Conservation (phyloP, 2,888 invertebrate genomes). For the Ophion ellenae region DNA sequence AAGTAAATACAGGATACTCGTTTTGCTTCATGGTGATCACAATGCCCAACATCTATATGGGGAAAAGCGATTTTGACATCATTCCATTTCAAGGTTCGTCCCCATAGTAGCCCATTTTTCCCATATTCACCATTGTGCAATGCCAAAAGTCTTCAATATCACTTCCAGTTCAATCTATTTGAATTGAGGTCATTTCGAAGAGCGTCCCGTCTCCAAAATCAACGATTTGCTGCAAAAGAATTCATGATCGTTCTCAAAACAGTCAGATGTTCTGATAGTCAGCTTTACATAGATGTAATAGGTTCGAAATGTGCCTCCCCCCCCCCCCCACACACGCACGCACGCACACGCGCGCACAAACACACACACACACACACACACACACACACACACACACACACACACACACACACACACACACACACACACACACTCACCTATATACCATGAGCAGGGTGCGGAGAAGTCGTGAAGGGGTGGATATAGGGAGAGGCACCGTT, state of each 20-base stretch:
- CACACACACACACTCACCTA: neutral
- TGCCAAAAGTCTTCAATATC: neutral
- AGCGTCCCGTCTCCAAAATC: neutral
- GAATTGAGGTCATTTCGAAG: neutral
- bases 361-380: neutral
- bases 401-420: neutral
- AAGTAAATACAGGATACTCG: conserved; percentile 11
- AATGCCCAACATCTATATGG: neutral
- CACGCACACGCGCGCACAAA: neutral
- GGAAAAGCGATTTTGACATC: neutral
- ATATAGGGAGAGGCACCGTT: conserved; percentile 62
- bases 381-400: neutral
- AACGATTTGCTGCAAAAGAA: neutral
- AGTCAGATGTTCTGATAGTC: neutral
- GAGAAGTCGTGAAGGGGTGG: conserved; percentile 39
- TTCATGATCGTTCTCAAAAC: neutral
- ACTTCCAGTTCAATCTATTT: neutral
- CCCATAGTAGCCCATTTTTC: neutral
- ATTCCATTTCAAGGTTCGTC: neutral
- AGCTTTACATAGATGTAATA: neutral
- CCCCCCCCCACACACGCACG: neutral
- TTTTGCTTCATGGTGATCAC: conserved; percentile 13
- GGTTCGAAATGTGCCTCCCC: neutral
- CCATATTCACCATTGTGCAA: neutral
- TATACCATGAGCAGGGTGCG: conserved; percentile 8